phyloP scores from a whole-genome alignment of 2,113 vertebrate genomes.

The Numida meleagris region DNA sequence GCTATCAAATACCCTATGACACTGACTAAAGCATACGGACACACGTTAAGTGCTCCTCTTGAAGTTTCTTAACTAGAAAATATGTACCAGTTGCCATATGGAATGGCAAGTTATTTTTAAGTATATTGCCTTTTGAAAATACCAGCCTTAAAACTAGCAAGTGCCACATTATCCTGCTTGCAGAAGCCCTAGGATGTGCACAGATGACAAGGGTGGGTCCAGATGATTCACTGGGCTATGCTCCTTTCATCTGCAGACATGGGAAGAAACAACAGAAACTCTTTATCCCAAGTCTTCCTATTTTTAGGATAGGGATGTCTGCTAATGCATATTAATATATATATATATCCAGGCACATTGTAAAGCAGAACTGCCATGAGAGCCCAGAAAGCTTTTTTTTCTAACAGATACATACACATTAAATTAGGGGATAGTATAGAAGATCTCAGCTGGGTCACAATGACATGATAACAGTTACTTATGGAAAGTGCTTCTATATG shows the following conservation, averaged over 20 bases:
- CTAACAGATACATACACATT: not conserved
- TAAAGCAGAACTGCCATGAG: not conserved
- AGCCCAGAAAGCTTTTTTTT: not conserved
- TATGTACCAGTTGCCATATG: not conserved
- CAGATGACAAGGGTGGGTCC: not conserved
- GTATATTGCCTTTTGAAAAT: not conserved
- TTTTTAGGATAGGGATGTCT: not conserved
- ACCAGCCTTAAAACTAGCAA: not conserved
- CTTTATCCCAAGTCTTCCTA: not conserved
- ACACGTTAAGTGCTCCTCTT: not conserved
- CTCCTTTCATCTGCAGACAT: not conserved
- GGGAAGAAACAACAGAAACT: not conserved
- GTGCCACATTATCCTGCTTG: not conserved
- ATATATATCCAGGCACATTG: not conserved
- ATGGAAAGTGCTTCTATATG: not conserved
- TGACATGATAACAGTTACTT: not conserved
- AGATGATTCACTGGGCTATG: not conserved
- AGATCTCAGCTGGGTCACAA: not conserved
- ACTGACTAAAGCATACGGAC: not conserved
- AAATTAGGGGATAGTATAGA: not conserved
- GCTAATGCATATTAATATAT: not conserved
- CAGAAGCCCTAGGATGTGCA: not conserved
- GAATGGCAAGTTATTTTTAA: not conserved
- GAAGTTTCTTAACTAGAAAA: not conserved
- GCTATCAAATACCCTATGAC: fast-evolving